Base-by-base conservation (phyloP, 1,140 invertebrate genomes). In the Drosophila kurseongensis region DNA sequence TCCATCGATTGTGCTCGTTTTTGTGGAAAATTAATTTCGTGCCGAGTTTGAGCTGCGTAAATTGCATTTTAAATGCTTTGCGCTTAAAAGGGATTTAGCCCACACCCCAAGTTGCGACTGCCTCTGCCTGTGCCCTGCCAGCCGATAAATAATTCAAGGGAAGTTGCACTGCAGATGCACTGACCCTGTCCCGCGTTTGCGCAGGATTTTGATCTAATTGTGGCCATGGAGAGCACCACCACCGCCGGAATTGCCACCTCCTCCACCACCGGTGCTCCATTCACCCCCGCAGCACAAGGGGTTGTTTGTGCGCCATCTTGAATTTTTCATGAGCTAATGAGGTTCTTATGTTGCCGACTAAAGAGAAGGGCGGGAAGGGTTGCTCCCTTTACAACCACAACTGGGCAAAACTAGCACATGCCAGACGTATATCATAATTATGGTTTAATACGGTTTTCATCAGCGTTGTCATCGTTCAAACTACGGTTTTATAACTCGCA, bases 271-370 rank as follows among this genome's bases (percentile, higher is more conserved):
- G 47, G 45, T 38, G 42, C 54, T 45, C 52, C 44, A 83, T 29
- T 56, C 29, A 61, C 41, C 45, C 40, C 29, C 42, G 35, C 36
- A 51, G 32, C 10, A n/a, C 41, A 51, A 16, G 77, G 84, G 72
- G 83, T 75, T 62, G 68, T 51, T 84, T 78, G 9, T 63, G 45
- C 80, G 88, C 88, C 88, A 91, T 91, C 73, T 91, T 91, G 88
- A 91, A 91, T 91, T 85, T 91, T 89, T 91, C 69, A 91, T 91
- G 84, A 91, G 66, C 63, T 84, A 91, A 91, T 91, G 75, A 91
- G 89, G 80, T 91, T 85, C 86, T 90, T 85, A 75, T 76, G 80
- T 79, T 78, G 57, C 59, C 69, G 61, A 27, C 72, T 62, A 75
- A 66, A 75, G 41, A 63, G 51, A 18, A 35, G 41, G 29, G 9